Evolutionary conservation across 2,113 vertebrate species (phyloP), one percentile per base, ranked within the genome.

Genomic region (Perccottus glenii): DNA sequence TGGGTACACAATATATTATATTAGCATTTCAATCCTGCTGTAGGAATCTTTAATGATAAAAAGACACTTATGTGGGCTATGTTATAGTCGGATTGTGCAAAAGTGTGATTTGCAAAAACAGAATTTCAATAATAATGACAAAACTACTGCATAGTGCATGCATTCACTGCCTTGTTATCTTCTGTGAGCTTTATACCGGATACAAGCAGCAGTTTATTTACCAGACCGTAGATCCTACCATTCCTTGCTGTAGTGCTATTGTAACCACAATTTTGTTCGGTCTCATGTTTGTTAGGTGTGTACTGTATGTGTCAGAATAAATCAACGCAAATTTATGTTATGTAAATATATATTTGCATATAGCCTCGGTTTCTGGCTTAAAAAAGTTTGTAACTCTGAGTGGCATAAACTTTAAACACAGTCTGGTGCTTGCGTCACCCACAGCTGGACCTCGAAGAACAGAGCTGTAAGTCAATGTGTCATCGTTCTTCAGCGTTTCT

Each of bases 401-500:
- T 67, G 35, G 44, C 56, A 70, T 16, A 62, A 67, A 65, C 43
- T 52, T 67, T 36, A 35, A 66, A 67, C 59, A 47, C 67, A 60
- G 60, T 66, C 50, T 42, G 58, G 48, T 4, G 44, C 42, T 64
- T 51, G 50, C 33, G 10, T 80, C 78, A 69, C 58, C 61, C 61
- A 77, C 67, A 80, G 71, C 65, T 83, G 78, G 60, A 72, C 62
- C 49, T 46, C 19, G 1, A 58, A 49, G 55, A 50, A 67, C 49
- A 57, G 4, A 64, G 62, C 55, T 66, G 58, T 60, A 58, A 47
- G 67, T 68, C 35, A 65, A 70, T 71, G 60, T 85, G 67, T 78
- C 64, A 70, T 70, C 27, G 5, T 64, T 51, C 51, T 35, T 67
- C 53, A 67, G 58, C 51, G 55, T 65, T 55, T 64, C 67, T 45